phyloP scores from a whole-genome alignment of 1,140 invertebrate genomes.

The Eubasilissa regina region DNA sequence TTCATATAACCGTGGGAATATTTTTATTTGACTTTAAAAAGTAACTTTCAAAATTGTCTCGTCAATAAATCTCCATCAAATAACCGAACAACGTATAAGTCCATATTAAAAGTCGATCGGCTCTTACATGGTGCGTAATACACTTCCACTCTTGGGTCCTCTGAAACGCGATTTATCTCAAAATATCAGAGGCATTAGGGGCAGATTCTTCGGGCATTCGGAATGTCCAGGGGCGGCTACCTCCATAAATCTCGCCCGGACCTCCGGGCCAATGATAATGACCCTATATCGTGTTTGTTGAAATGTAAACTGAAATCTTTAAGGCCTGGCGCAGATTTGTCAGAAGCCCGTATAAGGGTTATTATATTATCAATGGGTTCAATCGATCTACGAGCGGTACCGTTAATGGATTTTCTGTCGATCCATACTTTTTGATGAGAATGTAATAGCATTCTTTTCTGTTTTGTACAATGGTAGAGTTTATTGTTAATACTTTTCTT shows the following conservation, averaged over 20 bases:
- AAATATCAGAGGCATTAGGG: conserved; percentile 1
- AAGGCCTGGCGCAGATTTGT: neutral
- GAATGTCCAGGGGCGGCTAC: conserved; percentile 18
- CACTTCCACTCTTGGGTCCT: neutral
- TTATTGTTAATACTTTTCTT: too few relatives aligned
- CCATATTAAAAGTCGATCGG: neutral
- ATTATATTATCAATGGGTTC: neutral
- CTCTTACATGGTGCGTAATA: neutral
- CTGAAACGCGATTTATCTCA: neutral
- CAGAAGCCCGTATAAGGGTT: neutral
- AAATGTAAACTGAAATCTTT: conserved; percentile 24
- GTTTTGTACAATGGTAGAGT: too few relatives aligned
- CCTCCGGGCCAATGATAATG: conserved; percentile 28
- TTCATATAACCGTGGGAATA: too few relatives aligned
- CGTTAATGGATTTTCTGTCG: neutral
- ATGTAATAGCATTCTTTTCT: too few relatives aligned
- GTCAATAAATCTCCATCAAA: too few relatives aligned
- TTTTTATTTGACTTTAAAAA: too few relatives aligned
- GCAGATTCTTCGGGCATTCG: neutral
- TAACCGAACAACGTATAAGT: too few relatives aligned
- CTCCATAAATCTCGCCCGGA: conserved; percentile 21
- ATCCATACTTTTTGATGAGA: too few relatives aligned
- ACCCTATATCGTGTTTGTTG: conserved; percentile 31
- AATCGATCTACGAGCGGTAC: neutral
- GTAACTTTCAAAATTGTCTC: too few relatives aligned